These are phyloP conservation scores for Chlamydotis undulata DNA, from an alignment of 2,113 vertebrate genomes.

Conservation along the genomic window DNA sequence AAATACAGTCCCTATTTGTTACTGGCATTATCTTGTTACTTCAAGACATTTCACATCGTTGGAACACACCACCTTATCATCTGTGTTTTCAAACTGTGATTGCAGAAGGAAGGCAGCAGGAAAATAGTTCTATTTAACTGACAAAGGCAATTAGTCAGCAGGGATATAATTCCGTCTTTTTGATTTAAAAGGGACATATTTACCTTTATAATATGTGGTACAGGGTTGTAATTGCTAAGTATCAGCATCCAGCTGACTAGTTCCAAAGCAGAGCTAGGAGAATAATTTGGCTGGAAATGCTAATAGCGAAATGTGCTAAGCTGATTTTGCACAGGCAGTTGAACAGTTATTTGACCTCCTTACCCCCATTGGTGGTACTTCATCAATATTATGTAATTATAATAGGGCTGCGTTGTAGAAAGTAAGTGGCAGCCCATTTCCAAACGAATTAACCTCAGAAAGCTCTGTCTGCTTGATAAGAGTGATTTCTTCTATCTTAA, in stretches of 20 bases:
- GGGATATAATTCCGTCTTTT: conserved; percentile 54
- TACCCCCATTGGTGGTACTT: background rate
- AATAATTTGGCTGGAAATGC: conserved; percentile 8
- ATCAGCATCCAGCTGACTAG: conserved; percentile 42
- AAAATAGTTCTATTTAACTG: conserved; percentile 55
- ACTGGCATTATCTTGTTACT: background rate
- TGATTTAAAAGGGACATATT: conserved; percentile 54
- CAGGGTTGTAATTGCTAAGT: conserved; percentile 36
- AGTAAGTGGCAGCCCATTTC: background rate
- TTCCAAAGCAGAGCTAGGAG: background rate
- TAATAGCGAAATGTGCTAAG: background rate
- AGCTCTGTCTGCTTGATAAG: background rate
- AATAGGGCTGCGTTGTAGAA: background rate
- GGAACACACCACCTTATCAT: conserved; percentile 40
- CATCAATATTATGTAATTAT: background rate
- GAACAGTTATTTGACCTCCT: background rate
- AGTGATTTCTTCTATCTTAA: background rate
- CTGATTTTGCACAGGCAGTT: background rate
- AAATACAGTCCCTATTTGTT: background rate
- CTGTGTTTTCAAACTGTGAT: conserved; percentile 57
- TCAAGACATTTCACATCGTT: conserved; percentile 42
- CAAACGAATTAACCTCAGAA: background rate
- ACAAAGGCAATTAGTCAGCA: conserved; percentile 69
- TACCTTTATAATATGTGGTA: conserved; percentile 51
- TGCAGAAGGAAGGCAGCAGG: conserved; percentile 50